phyloP scores from a whole-genome alignment of 2,888 invertebrate genomes.

The Nymphalis c-album region DNA sequence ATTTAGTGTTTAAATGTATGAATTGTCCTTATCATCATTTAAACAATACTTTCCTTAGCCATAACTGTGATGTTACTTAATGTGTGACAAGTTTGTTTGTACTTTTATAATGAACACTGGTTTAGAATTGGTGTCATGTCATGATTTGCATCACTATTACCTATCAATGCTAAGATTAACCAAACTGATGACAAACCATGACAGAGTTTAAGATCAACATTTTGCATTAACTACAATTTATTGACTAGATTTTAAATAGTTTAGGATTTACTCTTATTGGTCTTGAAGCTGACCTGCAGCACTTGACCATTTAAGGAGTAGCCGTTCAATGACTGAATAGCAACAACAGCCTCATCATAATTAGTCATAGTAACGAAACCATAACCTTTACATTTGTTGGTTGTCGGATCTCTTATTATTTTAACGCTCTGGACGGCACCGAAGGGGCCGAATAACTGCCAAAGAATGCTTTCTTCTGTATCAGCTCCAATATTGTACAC shows the following conservation, averaged over 20 bases:
- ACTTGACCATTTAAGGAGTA: slow-evolving; percentile 97
- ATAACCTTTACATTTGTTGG: slow-evolving; percentile 99
- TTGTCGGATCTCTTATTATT: slow-evolving; percentile 96
- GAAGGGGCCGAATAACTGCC: slow-evolving; percentile 98
- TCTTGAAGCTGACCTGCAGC: slow-evolving; percentile 98
- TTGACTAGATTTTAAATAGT: slow-evolving; percentile 75
- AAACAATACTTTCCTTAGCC: slow-evolving; percentile 19
- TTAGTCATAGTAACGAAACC: slow-evolving; percentile 99
- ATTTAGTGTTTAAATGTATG: slow-evolving; percentile 2
- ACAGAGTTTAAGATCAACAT: slow-evolving; percentile 78
- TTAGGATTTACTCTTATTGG: slow-evolving; percentile 90
- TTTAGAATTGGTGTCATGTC: slow-evolving; percentile 55
- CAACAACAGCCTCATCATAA: slow-evolving; percentile 97
- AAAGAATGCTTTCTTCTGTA: slow-evolving; percentile 94
- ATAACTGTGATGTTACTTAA: slow-evolving; percentile 43
- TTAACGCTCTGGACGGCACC: slow-evolving; percentile 98
- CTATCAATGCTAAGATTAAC: slow-evolving; percentile 56
- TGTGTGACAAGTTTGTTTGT: slow-evolving; percentile 53
- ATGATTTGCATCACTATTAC: slow-evolving; percentile 64
- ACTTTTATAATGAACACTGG: slow-evolving; percentile 59
- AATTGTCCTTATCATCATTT: slow-evolving; percentile 8
- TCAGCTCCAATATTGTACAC: slow-evolving; percentile 96
- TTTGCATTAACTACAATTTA: slow-evolving; percentile 81
- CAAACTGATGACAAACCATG: slow-evolving; percentile 73
- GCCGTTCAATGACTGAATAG: slow-evolving; percentile 97